Percentiles rank a stretch among this genome's conserved stretches.
Evolutionary conservation across 2,888 invertebrate species (phyloP).

Genomic region (Apamea anceps): DNA sequence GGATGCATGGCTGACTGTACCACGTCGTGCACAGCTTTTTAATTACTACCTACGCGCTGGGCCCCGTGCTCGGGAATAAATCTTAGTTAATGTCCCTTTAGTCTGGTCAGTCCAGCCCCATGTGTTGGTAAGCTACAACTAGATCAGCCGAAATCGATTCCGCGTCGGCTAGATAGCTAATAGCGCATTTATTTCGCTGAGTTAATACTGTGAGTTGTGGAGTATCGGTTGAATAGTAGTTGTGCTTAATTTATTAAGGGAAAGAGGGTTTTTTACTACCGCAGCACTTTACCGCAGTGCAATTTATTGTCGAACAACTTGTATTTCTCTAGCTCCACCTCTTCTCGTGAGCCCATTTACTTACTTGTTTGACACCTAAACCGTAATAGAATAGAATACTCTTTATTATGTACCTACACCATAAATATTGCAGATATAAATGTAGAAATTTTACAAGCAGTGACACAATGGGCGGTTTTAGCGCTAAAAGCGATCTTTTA

Average conservation of each 20-base stretch:
- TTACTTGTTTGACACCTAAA: background rate
- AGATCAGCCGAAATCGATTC: slow-evolving; percentile 77
- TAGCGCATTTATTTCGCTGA: slow-evolving; percentile 60
- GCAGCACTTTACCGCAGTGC: background rate
- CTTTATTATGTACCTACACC: background rate
- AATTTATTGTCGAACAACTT: background rate
- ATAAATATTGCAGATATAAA: background rate
- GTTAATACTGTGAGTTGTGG: slow-evolving; percentile 46
- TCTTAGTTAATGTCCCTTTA: slow-evolving; percentile 89
- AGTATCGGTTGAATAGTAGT: slow-evolving; percentile 30
- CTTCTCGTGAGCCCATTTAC: background rate
- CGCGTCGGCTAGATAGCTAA: slow-evolving; percentile 62
- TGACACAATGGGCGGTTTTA: background rate
- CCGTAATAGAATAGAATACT: background rate
- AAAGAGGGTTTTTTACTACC: background rate
- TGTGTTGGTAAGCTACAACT: slow-evolving; percentile 76
- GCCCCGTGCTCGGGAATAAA: slow-evolving; percentile 82
- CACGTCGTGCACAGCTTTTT: slow-evolving; percentile 84
- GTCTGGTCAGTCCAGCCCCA: slow-evolving; percentile 83
- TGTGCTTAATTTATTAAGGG: slow-evolving; percentile 14
- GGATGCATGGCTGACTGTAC: slow-evolving; percentile 43
- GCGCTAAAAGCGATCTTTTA: background rate
- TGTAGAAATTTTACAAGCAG: background rate
- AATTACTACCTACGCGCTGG: slow-evolving; percentile 85
- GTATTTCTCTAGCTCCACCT: background rate